Base-by-base conservation (phyloP, 2,113 vertebrate genomes). In the Bungarus multicinctus region DNA sequence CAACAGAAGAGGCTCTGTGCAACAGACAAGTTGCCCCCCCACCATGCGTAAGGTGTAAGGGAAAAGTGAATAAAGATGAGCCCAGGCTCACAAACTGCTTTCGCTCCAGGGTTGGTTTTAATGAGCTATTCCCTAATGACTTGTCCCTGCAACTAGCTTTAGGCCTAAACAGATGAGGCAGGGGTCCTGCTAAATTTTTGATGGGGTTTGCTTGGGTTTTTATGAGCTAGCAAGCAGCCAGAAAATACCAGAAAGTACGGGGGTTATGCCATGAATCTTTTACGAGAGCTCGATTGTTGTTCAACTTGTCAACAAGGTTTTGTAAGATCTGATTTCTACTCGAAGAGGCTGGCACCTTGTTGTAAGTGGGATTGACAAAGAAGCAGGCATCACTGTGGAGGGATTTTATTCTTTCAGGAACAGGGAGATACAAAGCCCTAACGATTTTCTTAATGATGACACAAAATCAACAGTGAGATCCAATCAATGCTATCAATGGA, bases 171-270 rank as follows among this genome's bases (percentile, higher is more conserved):
- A 98, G 98, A 98, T 98, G 97, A 98, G 98, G 98, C 98, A 98
- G 98, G 98, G 98, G 97, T 98, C 98, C 98, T 98, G 98, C 98
- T 98, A 98, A 98, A 98, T 98, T 98, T 98, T 98, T 98, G 98
- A 98, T 98, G 96, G 98, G 98, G 97, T 98, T 98, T 98, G 97
- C 97, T 97, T 97, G 97, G 98, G 97, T 97, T 98, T 87, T 98
- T 98, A 97, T 97, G 97, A 98, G 98, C 97, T 96, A 98, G 97
- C 97, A 95, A 97, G 97, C 96, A 94, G 27, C 92, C 74, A 87
- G 97, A 96, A 97, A 98, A 97, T 97, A 97, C 96, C n/a, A n/a
- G n/a, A n/a, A n/a, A n/a, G n/a, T n/a, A n/a, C n/a, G n/a, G 96
- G 97, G 98, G 97, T 97, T 97, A 96, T 96, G 97, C 97, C 97